Evolutionary conservation across 2,113 vertebrate genomes (phyloP), one percentile per base, ranked within the genome.

Genomic region (rat (Rattus norvegicus)): DNA sequence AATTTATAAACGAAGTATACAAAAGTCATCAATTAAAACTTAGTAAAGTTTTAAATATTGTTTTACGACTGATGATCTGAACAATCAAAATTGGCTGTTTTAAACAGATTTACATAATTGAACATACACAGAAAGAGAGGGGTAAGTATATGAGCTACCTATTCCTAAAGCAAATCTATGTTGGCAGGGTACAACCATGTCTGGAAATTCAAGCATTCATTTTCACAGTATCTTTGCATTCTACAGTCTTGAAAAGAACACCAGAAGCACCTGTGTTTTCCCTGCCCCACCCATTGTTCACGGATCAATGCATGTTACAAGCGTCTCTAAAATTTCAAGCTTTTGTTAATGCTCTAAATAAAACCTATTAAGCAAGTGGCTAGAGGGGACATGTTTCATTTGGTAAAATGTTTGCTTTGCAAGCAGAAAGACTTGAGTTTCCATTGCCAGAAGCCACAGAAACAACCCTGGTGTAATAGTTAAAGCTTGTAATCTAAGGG

Each of bases 271-370:
- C 28, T 81, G 22, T 12, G 88, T 85, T 72, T 61, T 92, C 39
- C 5, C 69, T 75, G 20, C 20, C 22, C 6, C 22, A 43, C 22
- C 73, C 22, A 22, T 43, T 73, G 20, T 90, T 52, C 77, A 93
- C 79, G 11, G 65, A 86, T 93, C 33, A 94, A 89, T 90, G 52
- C 65, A 95, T 28, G 33, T 43, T 87, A n/a, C 47, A 92, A 92
- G 28, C 17, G 13, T 83, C 61, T 92, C 54, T 33, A 65, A 92
- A 88, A 20, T 88, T 90, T 61, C 77, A 54, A 83, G 33, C 67
- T 72, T 67, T 84, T 81, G 61, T 22, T 77, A 96, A 83, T 95
- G 56, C 73, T 79, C 11, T 89, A 43, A 93, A 97, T 96, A 88
- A 91, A 95, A 88, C 91, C 14, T 90, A 16, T 75, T 43, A 96